These are phyloP conservation scores for Protobothrops flavoviridis DNA, from an alignment of 2,113 vertebrate genomes.

Conservation along the genomic window DNA sequence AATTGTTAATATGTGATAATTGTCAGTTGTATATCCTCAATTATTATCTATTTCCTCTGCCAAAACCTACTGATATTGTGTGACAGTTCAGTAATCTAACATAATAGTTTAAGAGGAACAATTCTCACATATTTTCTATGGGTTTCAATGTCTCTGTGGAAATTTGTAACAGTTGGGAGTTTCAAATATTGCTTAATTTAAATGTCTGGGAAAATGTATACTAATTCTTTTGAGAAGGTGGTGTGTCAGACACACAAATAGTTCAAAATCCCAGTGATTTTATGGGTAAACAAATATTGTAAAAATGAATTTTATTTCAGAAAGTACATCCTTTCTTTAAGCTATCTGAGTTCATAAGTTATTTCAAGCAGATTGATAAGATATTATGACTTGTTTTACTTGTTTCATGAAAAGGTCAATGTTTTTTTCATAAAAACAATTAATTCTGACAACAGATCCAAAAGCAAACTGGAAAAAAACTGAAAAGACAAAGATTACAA, in stretches of 20 bases:
- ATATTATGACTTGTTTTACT: not conserved
- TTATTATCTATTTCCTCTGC: not conserved
- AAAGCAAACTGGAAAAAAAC: not conserved
- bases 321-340: not conserved
- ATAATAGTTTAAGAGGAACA: too few species aligned
- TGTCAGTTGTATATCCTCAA: not conserved
- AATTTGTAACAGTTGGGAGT: not conserved
- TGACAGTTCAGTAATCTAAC: not conserved
- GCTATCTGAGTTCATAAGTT: not conserved
- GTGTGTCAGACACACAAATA: not conserved
- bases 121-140: not conserved
- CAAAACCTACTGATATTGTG: not conserved
- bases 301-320: not conserved
- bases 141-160: not conserved
- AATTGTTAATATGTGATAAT: not conserved
- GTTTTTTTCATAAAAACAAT: not conserved
- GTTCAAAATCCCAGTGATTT: not conserved
- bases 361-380: not conserved
- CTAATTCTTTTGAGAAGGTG: not conserved
- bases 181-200: not conserved
- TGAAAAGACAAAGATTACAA: not conserved
- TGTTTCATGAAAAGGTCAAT: not conserved
- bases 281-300: not conserved
- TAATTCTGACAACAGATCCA: conserved; percentile 1
- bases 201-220: not conserved